Base-by-base conservation (phyloP, 1,140 invertebrate species). In the Ostrea denselamellosa region DNA sequence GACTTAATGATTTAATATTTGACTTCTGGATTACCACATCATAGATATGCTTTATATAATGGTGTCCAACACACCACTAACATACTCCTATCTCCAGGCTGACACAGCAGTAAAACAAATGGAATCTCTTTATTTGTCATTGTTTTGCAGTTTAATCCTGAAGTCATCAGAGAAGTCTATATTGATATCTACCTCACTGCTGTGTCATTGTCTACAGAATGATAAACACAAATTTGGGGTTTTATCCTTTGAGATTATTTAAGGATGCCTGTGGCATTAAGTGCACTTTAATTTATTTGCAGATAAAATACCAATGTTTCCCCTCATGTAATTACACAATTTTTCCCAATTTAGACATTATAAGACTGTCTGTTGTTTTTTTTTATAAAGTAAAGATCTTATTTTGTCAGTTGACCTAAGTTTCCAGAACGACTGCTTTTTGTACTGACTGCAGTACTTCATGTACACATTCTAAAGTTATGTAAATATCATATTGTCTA, bases 61-160 rank as follows among this genome's bases (percentile, higher is more conserved):
- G n/a, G 58, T 10, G 9, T 77, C 28, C 9, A 44, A 44, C 25
- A 28, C 9, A 77, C 8, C 2, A 25, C 28, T 25, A 77, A 25
- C 68, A 77, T 77, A 28, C 25, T 34, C 14, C 8, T 77, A 12
- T 77, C 68, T 77, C 68, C 14, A 77, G 28, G 65, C 25, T 83
- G 19, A 87, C 52, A 77, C 68, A 77, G 14, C 68, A 77, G 68
- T 34, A 25, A 77, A 34, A 44, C 12, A 10, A 34, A 28, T 77
- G 68, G 25, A 77, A 77, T 77, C 68, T 25, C 9, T 77, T 44
- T 77, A 25, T 77, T 77, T 77, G 68, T 77, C 56, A 62, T 77
- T 77, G 22, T 28, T 34, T 68, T 34, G 25, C 28, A 44, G 12
- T 77, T 25, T 34, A 28, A 77, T 77, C 68, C 28, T 25, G 8